These are phyloP conservation scores for Chondrilla cf. caribensis DNA, from an alignment of 37 sponge, comb jelly and placozoan genomes.

Conservation along the genomic window DNA sequence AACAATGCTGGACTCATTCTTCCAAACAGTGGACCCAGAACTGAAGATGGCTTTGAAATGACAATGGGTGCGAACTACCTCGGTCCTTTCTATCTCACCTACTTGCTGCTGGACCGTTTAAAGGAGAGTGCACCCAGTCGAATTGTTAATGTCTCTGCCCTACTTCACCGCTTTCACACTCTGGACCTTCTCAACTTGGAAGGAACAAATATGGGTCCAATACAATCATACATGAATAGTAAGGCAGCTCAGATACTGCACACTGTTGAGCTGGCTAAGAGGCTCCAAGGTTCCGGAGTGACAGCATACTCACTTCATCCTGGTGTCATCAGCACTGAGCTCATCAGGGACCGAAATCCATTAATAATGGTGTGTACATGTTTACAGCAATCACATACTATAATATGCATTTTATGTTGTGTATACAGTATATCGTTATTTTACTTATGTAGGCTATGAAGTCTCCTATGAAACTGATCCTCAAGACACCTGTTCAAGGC, in stretches of 20 bases:
- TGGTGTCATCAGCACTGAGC: constrained; percentile 71
- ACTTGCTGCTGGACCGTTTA: constrained; percentile 25
- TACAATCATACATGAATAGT: constrained; percentile 60
- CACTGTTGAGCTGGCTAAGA: constrained; percentile 62
- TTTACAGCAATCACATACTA: too few species aligned
- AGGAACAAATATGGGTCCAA: constrained; percentile 21
- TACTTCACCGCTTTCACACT: constrained; percentile 25
- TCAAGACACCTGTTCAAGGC: constrained; percentile 65
- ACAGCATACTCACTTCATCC: constrained; percentile 78
- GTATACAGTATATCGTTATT: too few species aligned
- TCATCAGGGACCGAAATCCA: not conserved
- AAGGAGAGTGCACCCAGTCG: constrained; percentile 68
- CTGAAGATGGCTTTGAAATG: constrained; percentile 50
- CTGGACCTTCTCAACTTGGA: constrained; percentile 43
- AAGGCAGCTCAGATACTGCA: constrained; percentile 88
- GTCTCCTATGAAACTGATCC: not conserved
- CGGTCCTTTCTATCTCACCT: constrained; percentile 46
- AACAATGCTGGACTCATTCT: constrained; percentile 76
- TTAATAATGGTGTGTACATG: not conserved
- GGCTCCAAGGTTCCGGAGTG: constrained; percentile 59
- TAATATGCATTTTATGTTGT: too few species aligned
- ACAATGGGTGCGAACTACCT: constrained; percentile 40
- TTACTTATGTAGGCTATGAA: too few species aligned
- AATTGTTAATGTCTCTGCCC: constrained; percentile 65
- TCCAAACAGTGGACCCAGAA: constrained; percentile 5